These are phyloP conservation scores for Rhinogobio ventralis DNA, from an alignment of 2,797 vertebrate species.

Conservation along the genomic window DNA sequence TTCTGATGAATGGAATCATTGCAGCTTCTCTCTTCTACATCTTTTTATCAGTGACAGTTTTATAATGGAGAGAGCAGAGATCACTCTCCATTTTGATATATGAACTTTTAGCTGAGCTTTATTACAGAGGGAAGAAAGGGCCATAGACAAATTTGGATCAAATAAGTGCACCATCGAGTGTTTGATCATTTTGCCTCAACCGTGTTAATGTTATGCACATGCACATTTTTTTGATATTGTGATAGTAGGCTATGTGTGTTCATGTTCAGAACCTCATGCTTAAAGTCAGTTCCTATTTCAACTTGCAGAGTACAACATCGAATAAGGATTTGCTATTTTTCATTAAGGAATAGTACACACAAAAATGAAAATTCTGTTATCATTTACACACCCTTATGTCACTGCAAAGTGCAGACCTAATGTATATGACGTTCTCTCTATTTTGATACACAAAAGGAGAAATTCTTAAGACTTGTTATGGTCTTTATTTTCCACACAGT, in stretches of 20 bases:
- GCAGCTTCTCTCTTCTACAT: slow-evolving; percentile 45
- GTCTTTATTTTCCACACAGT: not conserved
- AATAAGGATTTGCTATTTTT: not conserved
- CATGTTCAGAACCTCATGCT: not conserved
- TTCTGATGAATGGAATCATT: slow-evolving; percentile 46
- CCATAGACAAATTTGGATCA: slow-evolving; percentile 53
- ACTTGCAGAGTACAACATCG: not conserved
- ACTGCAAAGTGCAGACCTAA: not conserved
- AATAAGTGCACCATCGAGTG: slow-evolving; percentile 45
- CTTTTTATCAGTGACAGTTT: slow-evolving; percentile 49
- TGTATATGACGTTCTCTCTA: not conserved
- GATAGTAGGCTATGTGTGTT: slow-evolving; percentile 4
- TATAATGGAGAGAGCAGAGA: slow-evolving; percentile 46
- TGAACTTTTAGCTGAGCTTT: slow-evolving; percentile 54
- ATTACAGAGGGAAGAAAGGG: slow-evolving; percentile 38
- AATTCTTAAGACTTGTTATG: not conserved
- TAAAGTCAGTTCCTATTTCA: not conserved
- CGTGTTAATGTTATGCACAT: not conserved
- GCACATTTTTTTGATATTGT: not conserved
- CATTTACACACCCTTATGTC: not conserved
- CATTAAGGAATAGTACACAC: not conserved
- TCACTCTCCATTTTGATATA: slow-evolving; percentile 47
- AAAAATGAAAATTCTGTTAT: not conserved
- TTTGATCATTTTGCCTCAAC: slow-evolving; percentile 12
- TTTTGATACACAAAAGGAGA: not conserved